Base-by-base conservation (phyloP, 2,113 vertebrate species). In the Atlantisia rogersi region DNA sequence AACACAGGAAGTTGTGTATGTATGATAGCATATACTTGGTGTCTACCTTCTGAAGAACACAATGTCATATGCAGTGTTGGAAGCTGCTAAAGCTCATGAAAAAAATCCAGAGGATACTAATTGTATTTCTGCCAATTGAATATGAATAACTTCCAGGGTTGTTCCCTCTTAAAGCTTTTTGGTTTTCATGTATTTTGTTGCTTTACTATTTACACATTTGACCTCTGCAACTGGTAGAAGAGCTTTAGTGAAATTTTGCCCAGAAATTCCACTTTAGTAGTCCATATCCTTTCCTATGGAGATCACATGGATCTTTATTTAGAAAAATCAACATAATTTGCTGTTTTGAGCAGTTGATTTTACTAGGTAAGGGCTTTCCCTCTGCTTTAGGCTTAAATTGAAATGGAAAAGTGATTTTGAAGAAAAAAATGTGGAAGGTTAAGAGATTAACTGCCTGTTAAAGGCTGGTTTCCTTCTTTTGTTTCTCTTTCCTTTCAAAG, bases 401-500 rank as follows among this genome's bases (percentile, higher is more conserved):
- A 53, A 81, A 32, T 14, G 28, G 32, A 42, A 56, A 60, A 56
- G 39, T 42, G 8, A 29, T 83, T 84, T 55, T 81, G 25, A 88
- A 73, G 32, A n/a, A 71, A 58, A 58, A 32, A 29, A 39, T 39
- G 65, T 10, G 3, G 55, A 75, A 68, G 42, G 16, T 48, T 65
- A 9, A 42, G 60, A 73, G 37, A 53, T 76, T 56, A 81, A 55
- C n/a, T 92, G 68, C 55, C 29, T 55, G 56, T 42, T 86, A 74
- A 84, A 94, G 79, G 56, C 19, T 59, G 21, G 15, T 92, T 97
- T 94, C 94, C 93, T 70, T 26, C 90, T 90, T 96, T 93, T 95
- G 94, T 96, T 97, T 67, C 63, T 16, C 55, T 82, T 95, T 95
- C 67, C 90, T 95, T 91, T 87, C 84, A 52, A 32, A 90, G 90